These are phyloP conservation scores for Drosophila paulistorum DNA, from an alignment of 1,140 invertebrate species.

Conservation along the genomic window DNA sequence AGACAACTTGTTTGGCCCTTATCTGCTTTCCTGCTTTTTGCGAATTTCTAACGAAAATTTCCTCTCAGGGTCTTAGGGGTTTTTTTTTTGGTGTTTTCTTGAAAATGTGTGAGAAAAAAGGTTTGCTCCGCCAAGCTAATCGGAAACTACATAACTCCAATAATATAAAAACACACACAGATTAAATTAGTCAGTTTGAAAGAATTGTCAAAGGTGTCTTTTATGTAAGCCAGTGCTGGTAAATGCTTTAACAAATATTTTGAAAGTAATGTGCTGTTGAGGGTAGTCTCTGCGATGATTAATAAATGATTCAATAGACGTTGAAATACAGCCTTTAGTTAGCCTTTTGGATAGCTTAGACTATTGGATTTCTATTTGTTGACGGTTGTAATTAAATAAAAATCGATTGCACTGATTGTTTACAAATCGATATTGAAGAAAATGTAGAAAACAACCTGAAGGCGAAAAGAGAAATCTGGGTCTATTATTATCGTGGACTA, in stretches of 20 bases:
- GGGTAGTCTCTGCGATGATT: no score
- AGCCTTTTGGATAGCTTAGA: no score
- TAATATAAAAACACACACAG: conserved; percentile 37
- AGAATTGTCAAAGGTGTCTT: conserved; percentile 46
- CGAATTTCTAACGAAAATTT: conserved; percentile 46
- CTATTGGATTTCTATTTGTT: no score
- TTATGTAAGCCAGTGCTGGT: background rate
- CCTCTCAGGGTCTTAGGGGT: conserved; percentile 35
- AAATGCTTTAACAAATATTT: background rate
- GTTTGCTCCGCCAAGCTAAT: conserved; percentile 67
- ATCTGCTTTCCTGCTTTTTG: background rate
- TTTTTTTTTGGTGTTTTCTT: conserved; percentile 50
- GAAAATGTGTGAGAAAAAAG: conserved; percentile 67
- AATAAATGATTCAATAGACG: no score
- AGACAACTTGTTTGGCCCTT: conserved; percentile 12
- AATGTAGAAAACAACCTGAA: no score
- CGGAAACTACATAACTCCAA: conserved; percentile 65
- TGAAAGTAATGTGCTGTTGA: background rate
- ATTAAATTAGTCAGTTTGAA: conserved; percentile 19
- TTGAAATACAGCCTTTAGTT: no score
- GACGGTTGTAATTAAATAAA: no score
- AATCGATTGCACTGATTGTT: no score
- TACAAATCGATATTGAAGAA: no score
- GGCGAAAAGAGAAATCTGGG: no score
- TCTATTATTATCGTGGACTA: no score